phyloP scores from a whole-genome alignment of 2,113 vertebrate species.

The Hoplias malabaricus region DNA sequence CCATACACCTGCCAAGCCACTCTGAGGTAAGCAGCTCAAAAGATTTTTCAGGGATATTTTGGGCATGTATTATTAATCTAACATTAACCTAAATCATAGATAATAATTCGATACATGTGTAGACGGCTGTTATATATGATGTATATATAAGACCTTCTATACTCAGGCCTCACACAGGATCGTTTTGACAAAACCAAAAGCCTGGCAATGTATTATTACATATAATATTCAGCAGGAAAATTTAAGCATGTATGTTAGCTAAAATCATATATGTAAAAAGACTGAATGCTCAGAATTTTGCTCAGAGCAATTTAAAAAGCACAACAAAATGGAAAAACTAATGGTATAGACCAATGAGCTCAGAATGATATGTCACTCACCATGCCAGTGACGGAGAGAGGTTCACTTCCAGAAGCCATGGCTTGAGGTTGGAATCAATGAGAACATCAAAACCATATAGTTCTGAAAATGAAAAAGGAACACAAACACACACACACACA shows the following conservation, averaged over 20 bases:
- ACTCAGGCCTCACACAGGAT: too few relatives aligned
- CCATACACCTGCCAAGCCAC: neutral
- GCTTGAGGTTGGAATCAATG: constrained; percentile 92
- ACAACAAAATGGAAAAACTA: constrained; percentile 12
- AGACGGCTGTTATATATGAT: too few relatives aligned
- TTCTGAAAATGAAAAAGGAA: constrained; percentile 81
- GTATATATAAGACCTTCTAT: too few relatives aligned
- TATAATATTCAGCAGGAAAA: too few relatives aligned
- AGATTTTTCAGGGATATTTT: neutral
- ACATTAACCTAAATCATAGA: too few relatives aligned
- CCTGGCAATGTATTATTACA: too few relatives aligned
- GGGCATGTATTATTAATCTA: neutral
- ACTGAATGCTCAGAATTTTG: neutral
- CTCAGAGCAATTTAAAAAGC: neutral
- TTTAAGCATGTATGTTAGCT: too few relatives aligned
- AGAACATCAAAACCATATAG: constrained; percentile 98
- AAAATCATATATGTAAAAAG: too few relatives aligned
- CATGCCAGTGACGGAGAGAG: constrained; percentile 94
- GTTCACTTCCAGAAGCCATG: constrained; percentile 97
- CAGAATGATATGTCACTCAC: constrained; percentile 74
- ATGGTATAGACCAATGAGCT: constrained; percentile 21
- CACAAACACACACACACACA: constrained; percentile 52
- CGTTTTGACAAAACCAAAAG: too few relatives aligned
- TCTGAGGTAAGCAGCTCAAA: neutral
- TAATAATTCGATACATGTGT: too few relatives aligned